Percentiles rank a stretch among this genome's conserved stretches.
Evolutionary conservation across 2,888 invertebrate genomes (phyloP).

Genomic region (Augiades crinisus): DNA sequence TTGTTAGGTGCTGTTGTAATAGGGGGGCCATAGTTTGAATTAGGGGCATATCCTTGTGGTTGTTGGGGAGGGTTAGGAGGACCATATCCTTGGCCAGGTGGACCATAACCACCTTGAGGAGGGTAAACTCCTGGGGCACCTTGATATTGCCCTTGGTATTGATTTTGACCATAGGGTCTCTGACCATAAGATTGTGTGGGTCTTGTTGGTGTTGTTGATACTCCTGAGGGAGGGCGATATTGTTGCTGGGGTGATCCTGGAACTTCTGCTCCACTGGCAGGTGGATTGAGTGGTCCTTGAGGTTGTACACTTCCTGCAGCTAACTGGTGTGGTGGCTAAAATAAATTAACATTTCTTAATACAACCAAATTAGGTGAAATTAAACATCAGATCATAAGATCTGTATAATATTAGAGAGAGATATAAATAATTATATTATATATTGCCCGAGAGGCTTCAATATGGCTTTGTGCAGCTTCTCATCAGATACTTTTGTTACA

Average conservation of each 20-base stretch:
- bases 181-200: constrained; percentile 86
- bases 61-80: constrained; percentile 83
- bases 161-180: constrained; percentile 85
- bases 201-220: constrained; percentile 78
- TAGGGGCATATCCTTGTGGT: constrained; percentile 85
- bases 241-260: constrained; percentile 68
- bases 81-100: constrained; percentile 84
- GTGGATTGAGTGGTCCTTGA: constrained; percentile 62
- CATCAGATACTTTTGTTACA: no score
- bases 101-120: constrained; percentile 85
- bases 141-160: constrained; percentile 83
- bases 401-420: no score
- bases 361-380: no score
- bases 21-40: constrained; percentile 83
- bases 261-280: constrained; percentile 60
- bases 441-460: no score
- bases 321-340: constrained; percentile 81
- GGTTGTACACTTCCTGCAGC: constrained; percentile 70
- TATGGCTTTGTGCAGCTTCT: no score
- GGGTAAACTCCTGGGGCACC: constrained; percentile 82
- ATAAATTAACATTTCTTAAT: not conserved
- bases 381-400: no score
- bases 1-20: constrained; percentile 81
- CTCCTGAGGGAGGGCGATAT: constrained; percentile 75
- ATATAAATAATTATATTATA: no score